Evolutionary conservation across 2,888 invertebrate genomes (phyloP).

Genomic region (Selenia dentaria): DNA sequence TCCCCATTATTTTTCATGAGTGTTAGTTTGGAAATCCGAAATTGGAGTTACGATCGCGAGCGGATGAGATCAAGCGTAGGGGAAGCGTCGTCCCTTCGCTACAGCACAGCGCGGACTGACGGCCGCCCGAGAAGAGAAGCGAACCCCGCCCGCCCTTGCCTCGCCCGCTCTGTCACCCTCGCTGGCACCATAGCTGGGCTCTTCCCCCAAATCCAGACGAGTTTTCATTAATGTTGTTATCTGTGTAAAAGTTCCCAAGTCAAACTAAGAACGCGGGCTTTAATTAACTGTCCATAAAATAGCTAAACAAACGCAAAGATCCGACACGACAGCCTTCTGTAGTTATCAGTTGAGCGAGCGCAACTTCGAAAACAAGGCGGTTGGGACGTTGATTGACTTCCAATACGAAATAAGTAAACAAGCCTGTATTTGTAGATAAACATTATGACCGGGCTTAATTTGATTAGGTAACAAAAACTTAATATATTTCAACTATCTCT

Average conservation of each 20-base stretch:
- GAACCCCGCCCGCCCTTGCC: constrained; percentile 61
- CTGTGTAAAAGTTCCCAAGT: constrained; percentile 78
- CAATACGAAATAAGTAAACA: constrained; percentile 26
- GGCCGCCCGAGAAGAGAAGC: constrained; percentile 45
- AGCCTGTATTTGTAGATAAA: constrained; percentile 1
- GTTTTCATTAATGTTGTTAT: constrained; percentile 83
- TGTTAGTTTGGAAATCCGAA: constrained; percentile 43
- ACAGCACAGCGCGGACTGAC: constrained; percentile 67
- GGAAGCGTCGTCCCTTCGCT: constrained; percentile 40
- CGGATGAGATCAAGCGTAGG: constrained; percentile 29
- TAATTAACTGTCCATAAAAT: constrained; percentile 81
- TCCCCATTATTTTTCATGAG: constrained; percentile 45
- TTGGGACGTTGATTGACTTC: constrained; percentile 47
- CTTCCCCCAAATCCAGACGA: constrained; percentile 75
- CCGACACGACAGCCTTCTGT: constrained; percentile 50
- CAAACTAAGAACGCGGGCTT: constrained; percentile 71
- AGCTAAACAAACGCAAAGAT: constrained; percentile 61
- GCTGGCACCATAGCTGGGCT: no score
- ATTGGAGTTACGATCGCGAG: constrained; percentile 53
- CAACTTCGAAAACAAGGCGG: constrained; percentile 45
- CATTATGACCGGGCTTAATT: not conserved
- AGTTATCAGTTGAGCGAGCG: constrained; percentile 41
- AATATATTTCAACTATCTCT: no score
- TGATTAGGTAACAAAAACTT: not conserved
- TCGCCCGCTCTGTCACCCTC: constrained; percentile 59